A percentile compares a stretch with the other conserved stretches of the same genome.
Conservation (phyloP, 2,113 vertebrate species). For the Sceloporus tristichus region DNA sequence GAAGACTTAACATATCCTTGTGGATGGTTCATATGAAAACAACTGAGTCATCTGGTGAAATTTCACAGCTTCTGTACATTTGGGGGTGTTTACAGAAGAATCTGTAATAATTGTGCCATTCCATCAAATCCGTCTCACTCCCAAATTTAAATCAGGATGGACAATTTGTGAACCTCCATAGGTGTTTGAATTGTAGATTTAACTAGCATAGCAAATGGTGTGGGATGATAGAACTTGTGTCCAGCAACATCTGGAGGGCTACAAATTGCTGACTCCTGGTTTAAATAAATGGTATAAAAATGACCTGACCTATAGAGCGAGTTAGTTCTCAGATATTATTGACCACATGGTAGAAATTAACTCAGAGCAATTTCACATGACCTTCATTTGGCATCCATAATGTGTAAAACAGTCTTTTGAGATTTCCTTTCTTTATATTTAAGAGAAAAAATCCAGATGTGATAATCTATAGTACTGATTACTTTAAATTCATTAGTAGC, state of each 20-base stretch:
- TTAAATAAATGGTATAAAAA: not conserved
- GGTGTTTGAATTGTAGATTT: not conserved
- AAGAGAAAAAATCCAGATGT: conserved; percentile 54
- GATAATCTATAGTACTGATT: conserved; percentile 52
- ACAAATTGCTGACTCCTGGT: not conserved
- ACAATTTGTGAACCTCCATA: not conserved
- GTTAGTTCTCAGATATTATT: not conserved
- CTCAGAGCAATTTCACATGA: conserved; percentile 14
- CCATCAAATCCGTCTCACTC: not conserved
- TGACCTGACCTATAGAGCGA: not conserved
- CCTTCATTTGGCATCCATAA: conserved; percentile 20
- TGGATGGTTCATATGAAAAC: not conserved
- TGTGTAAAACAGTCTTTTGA: conserved; percentile 35
- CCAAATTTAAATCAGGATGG: not conserved
- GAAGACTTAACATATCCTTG: not conserved
- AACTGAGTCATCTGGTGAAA: not conserved
- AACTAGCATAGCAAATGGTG: not conserved
- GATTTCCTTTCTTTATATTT: conserved; percentile 31
- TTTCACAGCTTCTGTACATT: too few relatives aligned
- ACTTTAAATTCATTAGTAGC: conserved; percentile 19
- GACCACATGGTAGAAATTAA: not conserved
- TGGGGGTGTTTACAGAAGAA: not conserved
- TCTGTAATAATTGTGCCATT: not conserved
- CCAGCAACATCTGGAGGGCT: not conserved
- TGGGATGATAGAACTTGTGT: not conserved